A percentile compares a stretch with the other conserved stretches of the same genome.
These are phyloP conservation scores for Tetragonula clypearis DNA, from an alignment of 1,140 invertebrate species.

Conservation along the genomic window DNA sequence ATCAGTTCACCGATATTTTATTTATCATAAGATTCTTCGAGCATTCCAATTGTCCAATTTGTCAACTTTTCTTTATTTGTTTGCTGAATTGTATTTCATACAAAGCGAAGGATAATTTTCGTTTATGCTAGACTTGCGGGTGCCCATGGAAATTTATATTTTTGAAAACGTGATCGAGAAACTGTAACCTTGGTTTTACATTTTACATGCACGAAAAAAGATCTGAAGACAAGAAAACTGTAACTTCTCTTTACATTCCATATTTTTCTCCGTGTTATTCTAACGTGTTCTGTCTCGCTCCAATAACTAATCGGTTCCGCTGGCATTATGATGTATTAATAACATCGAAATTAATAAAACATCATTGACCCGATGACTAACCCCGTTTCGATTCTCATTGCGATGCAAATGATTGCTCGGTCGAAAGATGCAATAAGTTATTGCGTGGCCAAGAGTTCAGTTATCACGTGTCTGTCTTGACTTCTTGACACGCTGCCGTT, in stretches of 20 bases:
- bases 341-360: neutral
- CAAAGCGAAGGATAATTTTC: no score
- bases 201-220: no score
- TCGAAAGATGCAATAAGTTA: slow-evolving; percentile 54
- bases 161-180: no score
- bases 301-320: neutral
- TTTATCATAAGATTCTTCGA: no score
- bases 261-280: neutral
- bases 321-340: neutral
- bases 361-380: neutral
- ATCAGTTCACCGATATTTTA: no score
- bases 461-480: slow-evolving; percentile 46
- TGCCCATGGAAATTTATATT: no score
- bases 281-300: neutral
- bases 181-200: no score
- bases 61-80: neutral
- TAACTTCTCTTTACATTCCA: neutral
- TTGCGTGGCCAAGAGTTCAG: slow-evolving; percentile 42
- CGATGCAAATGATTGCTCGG: slow-evolving; percentile 47
- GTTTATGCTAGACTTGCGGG: no score
- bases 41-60: neutral
- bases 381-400: neutral
- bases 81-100: no score
- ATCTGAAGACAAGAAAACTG: neutral
- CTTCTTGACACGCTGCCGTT: slow-evolving; percentile 56